Percentiles rank a stretch among this genome's conserved stretches.
These are phyloP conservation scores for Aphidius gifuensis DNA, from an alignment of 1,140 invertebrate genomes.

Conservation along the genomic window DNA sequence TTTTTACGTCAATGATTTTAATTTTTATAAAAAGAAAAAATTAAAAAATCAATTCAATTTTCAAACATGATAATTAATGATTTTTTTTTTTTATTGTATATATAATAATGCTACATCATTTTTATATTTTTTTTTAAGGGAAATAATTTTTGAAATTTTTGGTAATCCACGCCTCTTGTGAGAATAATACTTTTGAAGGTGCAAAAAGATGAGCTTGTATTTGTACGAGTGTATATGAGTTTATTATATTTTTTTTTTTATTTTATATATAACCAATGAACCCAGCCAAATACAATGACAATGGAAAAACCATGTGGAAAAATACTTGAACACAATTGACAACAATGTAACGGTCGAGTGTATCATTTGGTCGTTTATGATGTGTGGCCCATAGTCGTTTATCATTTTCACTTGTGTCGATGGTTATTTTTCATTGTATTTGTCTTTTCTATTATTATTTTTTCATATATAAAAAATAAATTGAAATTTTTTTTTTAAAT, in stretches of 20 bases:
- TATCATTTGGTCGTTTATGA: conserved; percentile 52
- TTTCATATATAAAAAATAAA: background rate
- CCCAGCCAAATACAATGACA: conserved; percentile 8
- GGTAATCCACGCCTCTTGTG: conserved; percentile 18
- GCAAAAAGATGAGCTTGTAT: conserved; percentile 14
- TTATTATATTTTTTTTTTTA: conserved; percentile 1
- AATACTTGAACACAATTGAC: conserved; percentile 15
- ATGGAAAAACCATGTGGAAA: conserved; percentile 17
- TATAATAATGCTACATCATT: too few relatives aligned
- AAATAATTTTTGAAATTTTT: too few relatives aligned
- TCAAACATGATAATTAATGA: too few relatives aligned
- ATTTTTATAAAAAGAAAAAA: too few relatives aligned
- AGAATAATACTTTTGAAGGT: conserved; percentile 17
- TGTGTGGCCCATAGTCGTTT: conserved; percentile 39
- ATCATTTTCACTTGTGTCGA: conserved; percentile 37
- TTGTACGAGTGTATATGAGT: too few relatives aligned
- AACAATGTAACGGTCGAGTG: conserved; percentile 45
- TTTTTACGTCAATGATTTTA: too few relatives aligned
- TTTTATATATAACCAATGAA: background rate
- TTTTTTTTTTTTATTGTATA: too few relatives aligned
- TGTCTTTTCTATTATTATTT: conserved; percentile 1
- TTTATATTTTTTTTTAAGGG: too few relatives aligned
- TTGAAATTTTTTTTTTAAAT: background rate
- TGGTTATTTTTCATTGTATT: conserved; percentile 13
- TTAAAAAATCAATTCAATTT: too few relatives aligned